These are phyloP conservation scores for Calliphora vomitoria DNA, from an alignment of 2,888 invertebrate genomes.

Conservation along the genomic window DNA sequence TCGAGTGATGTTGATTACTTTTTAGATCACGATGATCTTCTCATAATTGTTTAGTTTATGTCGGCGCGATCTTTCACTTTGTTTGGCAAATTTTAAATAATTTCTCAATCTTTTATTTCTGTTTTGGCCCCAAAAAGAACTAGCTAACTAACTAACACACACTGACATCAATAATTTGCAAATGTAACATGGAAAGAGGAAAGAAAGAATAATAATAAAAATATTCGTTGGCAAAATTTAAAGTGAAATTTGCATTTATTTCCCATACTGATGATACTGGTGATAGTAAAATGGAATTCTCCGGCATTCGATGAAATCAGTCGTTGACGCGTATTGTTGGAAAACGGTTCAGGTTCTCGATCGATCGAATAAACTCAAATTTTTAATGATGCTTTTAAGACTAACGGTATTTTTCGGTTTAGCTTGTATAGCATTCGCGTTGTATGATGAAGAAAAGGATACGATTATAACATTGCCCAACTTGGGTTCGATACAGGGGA, in stretches of 20 bases:
- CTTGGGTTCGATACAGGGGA: conserved; percentile 80
- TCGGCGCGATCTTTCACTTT: conserved; percentile 49
- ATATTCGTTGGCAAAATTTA: conserved; percentile 27
- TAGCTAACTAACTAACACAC: not conserved
- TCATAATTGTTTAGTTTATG: conserved; percentile 30
- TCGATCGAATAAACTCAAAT: not conserved
- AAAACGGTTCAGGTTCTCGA: conserved; percentile 47
- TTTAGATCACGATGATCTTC: conserved; percentile 34
- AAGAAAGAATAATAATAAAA: not conserved
- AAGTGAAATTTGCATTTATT: conserved; percentile 60
- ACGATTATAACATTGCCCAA: conserved; percentile 81
- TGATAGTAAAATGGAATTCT: conserved; percentile 48
- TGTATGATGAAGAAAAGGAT: conserved; percentile 79
- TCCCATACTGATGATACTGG: not conserved
- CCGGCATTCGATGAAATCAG: conserved; percentile 45
- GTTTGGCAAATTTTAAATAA: conserved; percentile 33
- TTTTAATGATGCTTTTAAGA: conserved; percentile 28
- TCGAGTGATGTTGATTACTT: not conserved
- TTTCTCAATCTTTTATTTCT: conserved; percentile 44
- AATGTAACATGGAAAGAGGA: conserved; percentile 39
- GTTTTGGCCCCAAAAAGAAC: conserved; percentile 24
- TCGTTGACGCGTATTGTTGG: conserved; percentile 35
- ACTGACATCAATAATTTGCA: conserved; percentile 15
- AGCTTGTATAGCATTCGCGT: conserved; percentile 18
- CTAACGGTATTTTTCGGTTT: conserved; percentile 1